These are phyloP conservation scores for Zophobas morio DNA, from an alignment of 1,140 invertebrate genomes.

Conservation along the genomic window DNA sequence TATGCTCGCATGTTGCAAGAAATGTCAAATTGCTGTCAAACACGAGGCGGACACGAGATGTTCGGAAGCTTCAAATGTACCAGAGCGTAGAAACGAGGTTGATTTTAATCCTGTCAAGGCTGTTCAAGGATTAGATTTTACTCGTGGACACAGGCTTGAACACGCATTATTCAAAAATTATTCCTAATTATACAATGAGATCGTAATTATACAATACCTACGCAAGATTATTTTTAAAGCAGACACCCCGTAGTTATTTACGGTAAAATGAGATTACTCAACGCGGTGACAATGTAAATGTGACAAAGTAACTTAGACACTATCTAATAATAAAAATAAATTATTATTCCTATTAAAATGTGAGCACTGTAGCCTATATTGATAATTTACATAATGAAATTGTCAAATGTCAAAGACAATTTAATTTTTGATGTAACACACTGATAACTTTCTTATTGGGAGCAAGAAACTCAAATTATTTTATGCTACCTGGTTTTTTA, in stretches of 20 bases:
- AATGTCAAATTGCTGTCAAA: slow-evolving; percentile 34
- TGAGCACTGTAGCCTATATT: slow-evolving; percentile 21
- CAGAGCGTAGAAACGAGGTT: slow-evolving; percentile 3
- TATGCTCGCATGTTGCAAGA: slow-evolving; percentile 38
- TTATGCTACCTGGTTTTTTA: not conserved
- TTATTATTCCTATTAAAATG: slow-evolving; percentile 2
- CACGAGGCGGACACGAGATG: slow-evolving; percentile 36
- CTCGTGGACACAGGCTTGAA: slow-evolving; percentile 4
- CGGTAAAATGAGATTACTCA: slow-evolving; percentile 20
- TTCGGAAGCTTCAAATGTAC: slow-evolving; percentile 11
- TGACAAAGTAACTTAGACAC: not conserved
- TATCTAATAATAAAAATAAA: slow-evolving; percentile 28
- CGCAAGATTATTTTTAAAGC: slow-evolving; percentile 27
- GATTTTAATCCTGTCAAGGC: slow-evolving; percentile 28
- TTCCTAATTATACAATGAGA: slow-evolving; percentile 32
- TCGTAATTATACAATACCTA: slow-evolving; percentile 31
- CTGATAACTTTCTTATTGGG: slow-evolving; percentile 10
- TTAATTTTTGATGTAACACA: slow-evolving; percentile 12
- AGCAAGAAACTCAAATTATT: not conserved
- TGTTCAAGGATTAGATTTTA: slow-evolving; percentile 21
- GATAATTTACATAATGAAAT: slow-evolving; percentile 26
- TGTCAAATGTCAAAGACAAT: slow-evolving; percentile 18
- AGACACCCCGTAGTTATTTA: slow-evolving; percentile 36
- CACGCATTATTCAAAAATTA: slow-evolving; percentile 34
- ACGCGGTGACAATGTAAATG: slow-evolving; percentile 8